Percentiles rank a stretch among this genome's conserved stretches.
Conservation (phyloP, 2,888 invertebrate genomes). For the Antheraea assamensis region DNA sequence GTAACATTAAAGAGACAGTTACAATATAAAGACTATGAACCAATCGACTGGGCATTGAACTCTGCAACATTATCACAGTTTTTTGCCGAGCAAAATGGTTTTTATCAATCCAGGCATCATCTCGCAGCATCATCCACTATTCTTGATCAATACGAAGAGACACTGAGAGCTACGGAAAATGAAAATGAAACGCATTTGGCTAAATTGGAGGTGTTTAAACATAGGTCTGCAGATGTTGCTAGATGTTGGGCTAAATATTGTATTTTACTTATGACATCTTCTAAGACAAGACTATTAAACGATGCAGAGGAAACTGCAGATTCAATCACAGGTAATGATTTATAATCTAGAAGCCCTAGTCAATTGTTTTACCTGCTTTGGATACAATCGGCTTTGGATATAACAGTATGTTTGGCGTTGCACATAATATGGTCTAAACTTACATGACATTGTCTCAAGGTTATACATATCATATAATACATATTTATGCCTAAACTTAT, state of each 20-base stretch:
- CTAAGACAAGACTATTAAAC: constrained; percentile 87
- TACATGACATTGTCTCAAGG: too few relatives aligned
- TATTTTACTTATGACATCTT: constrained; percentile 87
- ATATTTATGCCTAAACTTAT: too few relatives aligned
- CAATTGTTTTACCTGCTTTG: too few relatives aligned
- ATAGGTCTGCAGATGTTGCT: constrained; percentile 92
- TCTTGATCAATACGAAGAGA: constrained; percentile 84
- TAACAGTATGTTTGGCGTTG: too few relatives aligned
- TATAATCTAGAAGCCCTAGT: not conserved
- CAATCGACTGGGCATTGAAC: constrained; percentile 95
- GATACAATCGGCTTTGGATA: too few relatives aligned
- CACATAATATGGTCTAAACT: too few relatives aligned
- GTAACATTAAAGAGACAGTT: constrained; percentile 91
- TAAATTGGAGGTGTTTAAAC: constrained; percentile 87
- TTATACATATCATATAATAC: too few relatives aligned
- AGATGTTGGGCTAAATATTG: constrained; percentile 97
- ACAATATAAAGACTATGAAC: constrained; percentile 88
- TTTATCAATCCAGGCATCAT: constrained; percentile 91
- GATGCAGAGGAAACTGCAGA: constrained; percentile 70
- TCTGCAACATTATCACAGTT: constrained; percentile 95
- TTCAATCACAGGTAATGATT: constrained; percentile 61
- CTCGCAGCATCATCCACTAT: constrained; percentile 90
- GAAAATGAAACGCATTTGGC: constrained; percentile 77
- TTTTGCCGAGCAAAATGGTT: constrained; percentile 90
- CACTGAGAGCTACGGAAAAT: constrained; percentile 62